phyloP scores from a whole-genome alignment of 2,888 invertebrate genomes.

The Trissolcus brochymenae region DNA sequence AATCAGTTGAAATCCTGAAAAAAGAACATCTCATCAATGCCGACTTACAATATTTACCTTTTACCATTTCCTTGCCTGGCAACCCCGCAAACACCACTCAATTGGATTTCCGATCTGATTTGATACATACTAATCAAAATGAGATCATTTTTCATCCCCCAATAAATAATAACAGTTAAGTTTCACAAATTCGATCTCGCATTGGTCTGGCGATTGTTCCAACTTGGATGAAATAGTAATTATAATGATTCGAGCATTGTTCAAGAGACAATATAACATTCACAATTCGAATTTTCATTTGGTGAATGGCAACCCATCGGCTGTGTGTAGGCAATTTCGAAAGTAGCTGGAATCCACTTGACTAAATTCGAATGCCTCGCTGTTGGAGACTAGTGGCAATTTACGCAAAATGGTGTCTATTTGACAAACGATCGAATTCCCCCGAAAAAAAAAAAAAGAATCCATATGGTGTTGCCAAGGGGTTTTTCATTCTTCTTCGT shows the following conservation, averaged over 20 bases:
- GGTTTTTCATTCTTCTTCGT: conserved; percentile 58
- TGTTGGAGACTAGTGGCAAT: conserved; percentile 64
- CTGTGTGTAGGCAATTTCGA: conserved; percentile 64
- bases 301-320: conserved; percentile 60
- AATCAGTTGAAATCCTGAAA: conserved; percentile 72
- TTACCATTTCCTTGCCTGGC: conserved; percentile 50
- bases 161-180: too few relatives aligned
- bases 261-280: conserved; percentile 52
- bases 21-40: conserved; percentile 59
- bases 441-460: conserved; percentile 66
- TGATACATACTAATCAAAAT: conserved; percentile 68
- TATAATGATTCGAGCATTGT: conserved; percentile 40
- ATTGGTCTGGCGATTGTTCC: too few relatives aligned
- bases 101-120: conserved; percentile 60
- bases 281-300: conserved; percentile 57
- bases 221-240: conserved; percentile 25
- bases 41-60: conserved; percentile 23
- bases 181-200: too few relatives aligned
- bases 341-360: conserved; percentile 60
- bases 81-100: conserved; percentile 61
- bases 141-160: conserved; percentile 58
- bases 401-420: conserved; percentile 71
- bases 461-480: conserved; percentile 61
- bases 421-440: conserved; percentile 75
- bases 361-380: conserved; percentile 56